Base-by-base conservation (phyloP, 2,113 vertebrate species). In the Hepsetus odoe region DNA sequence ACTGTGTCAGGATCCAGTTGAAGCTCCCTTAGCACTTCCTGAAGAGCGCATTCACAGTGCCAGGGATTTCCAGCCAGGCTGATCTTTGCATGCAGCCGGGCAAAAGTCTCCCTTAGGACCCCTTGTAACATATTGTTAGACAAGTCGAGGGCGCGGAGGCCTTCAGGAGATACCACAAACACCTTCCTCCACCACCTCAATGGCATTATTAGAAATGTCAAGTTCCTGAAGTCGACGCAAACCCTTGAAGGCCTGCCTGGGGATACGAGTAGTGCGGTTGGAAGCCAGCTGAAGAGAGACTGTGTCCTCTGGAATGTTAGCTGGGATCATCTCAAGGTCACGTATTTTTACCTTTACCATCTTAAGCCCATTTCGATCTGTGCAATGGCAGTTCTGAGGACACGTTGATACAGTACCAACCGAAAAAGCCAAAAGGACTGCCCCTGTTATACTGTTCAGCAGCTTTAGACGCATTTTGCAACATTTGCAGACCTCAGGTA, bases 1-100 rank as follows among this genome's bases (percentile, higher is more conserved):
- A 93, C 90, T 0, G 95, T 95, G 80, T 93, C 93, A 0, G 91
- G 95, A 84, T 97, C 95, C 40, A 95, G 87, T 72, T 86, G 88
- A 0, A 94, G 90, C 76, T 93, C 94, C 88, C 93, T 88, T 76
- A 97, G 80, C 35, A 94, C 88, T 84, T 97, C 95, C 90, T 98
- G 96, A 81, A 96, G 35, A 1, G 92, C 89, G 0, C 96, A 96
- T 82, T 94, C 95, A 0, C 96, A 97, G 82, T 96, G 95, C 95
- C 95, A 95, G 0, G 96, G 95, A 81, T 96, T 97, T 87, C 94
- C 86, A 33, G 95, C 91, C 77, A 97, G 90, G 8, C 93, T 93
- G 24, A 96, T 86, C 26, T 91, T 92, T 33, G 95, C 96, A 0
- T 90, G 91, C 24, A 97, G 89, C 0, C 92, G 92, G 76, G 89